Conservation (phyloP, 2,888 invertebrate genomes). For the Pegoplata infirma region DNA sequence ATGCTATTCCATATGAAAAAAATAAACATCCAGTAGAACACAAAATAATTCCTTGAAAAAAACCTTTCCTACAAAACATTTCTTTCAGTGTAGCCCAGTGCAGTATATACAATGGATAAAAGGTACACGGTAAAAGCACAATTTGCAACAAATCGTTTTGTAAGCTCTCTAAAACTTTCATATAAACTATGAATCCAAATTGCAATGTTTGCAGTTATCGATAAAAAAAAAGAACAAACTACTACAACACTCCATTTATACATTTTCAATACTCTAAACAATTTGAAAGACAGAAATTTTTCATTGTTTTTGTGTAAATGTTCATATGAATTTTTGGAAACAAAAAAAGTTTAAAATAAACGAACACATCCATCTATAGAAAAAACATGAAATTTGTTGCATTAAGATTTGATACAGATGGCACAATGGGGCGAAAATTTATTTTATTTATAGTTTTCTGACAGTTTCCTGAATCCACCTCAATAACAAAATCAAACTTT, state of each 20-base stretch:
- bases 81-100: too few species aligned
- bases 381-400: constrained; percentile 27
- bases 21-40: too few species aligned
- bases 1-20: too few species aligned
- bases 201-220: constrained; percentile 10
- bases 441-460: too few species aligned
- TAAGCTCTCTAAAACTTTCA: constrained; percentile 23
- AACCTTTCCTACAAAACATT: too few species aligned
- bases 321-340: not conserved
- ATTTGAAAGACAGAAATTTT: not conserved
- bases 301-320: not conserved
- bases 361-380: constrained; percentile 4
- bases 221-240: not conserved
- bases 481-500: too few species aligned
- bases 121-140: too few species aligned
- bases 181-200: constrained; percentile 46
- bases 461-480: too few species aligned
- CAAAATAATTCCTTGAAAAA: too few species aligned
- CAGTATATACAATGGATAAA: too few species aligned
- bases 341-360: not conserved
- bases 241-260: constrained; percentile 10
- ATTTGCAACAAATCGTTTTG: constrained; percentile 49
- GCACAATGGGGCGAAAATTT: too few species aligned
- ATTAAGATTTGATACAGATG: constrained; percentile 11
- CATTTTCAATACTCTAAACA: constrained; percentile 2